These are phyloP conservation scores for Chelonia mydas DNA, from an alignment of 2,797 vertebrate species.

Conservation along the genomic window DNA sequence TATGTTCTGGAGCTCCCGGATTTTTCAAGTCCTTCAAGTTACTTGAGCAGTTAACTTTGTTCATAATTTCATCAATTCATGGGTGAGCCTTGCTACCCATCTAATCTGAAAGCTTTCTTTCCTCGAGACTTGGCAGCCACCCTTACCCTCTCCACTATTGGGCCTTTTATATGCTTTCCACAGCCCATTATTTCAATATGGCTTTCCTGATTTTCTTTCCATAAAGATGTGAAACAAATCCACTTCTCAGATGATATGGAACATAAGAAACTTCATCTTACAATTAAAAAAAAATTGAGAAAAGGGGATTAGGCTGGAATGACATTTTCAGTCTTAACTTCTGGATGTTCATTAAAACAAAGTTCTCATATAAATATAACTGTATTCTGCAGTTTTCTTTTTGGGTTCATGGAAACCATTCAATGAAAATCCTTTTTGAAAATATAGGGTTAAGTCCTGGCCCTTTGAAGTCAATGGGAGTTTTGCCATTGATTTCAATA, in stretches of 20 bases:
- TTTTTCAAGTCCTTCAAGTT: background rate
- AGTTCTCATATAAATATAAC: background rate
- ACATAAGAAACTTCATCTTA: background rate
- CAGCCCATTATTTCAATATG: too few relatives aligned
- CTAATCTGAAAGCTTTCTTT: background rate
- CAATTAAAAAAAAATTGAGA: background rate
- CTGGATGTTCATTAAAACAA: background rate
- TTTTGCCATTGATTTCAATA: background rate
- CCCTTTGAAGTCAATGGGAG: background rate
- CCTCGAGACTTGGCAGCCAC: background rate
- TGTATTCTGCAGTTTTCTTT: background rate
- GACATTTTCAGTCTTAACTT: background rate
- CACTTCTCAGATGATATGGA: rapidly evolving
- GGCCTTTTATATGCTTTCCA: background rate
- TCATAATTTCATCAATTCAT: background rate
- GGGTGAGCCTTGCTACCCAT: background rate
- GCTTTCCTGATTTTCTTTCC: too few relatives aligned
- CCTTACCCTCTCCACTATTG: background rate
- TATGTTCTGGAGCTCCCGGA: background rate
- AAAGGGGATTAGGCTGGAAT: background rate
- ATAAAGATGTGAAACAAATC: too few relatives aligned
- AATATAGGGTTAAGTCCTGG: background rate
- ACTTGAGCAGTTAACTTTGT: background rate
- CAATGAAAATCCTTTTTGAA: background rate
- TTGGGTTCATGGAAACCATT: background rate